phyloP scores from a whole-genome alignment of 2,888 invertebrate genomes.

The Trissoscelio sp. region DNA sequence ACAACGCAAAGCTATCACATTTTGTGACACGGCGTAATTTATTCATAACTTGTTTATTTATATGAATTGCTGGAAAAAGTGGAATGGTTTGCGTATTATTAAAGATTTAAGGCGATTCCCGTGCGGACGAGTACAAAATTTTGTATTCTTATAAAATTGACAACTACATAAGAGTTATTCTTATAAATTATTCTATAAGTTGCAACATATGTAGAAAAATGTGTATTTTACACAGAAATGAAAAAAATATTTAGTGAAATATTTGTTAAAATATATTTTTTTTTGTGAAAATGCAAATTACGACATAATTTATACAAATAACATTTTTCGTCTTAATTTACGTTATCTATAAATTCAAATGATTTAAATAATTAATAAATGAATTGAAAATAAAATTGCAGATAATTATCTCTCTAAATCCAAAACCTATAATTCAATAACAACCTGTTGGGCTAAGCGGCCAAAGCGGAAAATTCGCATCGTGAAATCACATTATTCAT shows the following conservation, averaged over 20 bases:
- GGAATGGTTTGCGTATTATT: neutral
- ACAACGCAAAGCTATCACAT: neutral
- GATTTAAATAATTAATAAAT: too few species aligned
- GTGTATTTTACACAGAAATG: too few species aligned
- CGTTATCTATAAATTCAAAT: too few species aligned
- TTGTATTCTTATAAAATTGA: neutral
- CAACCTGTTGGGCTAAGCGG: slow-evolving; percentile 44
- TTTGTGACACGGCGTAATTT: neutral
- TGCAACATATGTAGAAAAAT: too few species aligned
- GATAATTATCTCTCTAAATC: neutral
- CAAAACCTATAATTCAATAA: slow-evolving; percentile 33
- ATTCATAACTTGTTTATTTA: slow-evolving; percentile 3
- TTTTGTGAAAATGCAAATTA: too few species aligned
- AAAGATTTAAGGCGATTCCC: neutral
- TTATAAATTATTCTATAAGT: too few species aligned
- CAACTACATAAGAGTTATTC: neutral
- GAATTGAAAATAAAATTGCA: neutral
- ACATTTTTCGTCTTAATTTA: too few species aligned
- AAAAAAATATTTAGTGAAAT: too few species aligned
- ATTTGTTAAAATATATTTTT: too few species aligned
- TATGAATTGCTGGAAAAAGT: neutral
- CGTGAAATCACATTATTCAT: slow-evolving; percentile 3
- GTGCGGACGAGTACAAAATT: neutral
- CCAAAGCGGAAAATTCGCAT: neutral
- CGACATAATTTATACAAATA: too few species aligned